Base-by-base conservation (phyloP, 2,113 vertebrate species). In the Planiliza haematocheilus region DNA sequence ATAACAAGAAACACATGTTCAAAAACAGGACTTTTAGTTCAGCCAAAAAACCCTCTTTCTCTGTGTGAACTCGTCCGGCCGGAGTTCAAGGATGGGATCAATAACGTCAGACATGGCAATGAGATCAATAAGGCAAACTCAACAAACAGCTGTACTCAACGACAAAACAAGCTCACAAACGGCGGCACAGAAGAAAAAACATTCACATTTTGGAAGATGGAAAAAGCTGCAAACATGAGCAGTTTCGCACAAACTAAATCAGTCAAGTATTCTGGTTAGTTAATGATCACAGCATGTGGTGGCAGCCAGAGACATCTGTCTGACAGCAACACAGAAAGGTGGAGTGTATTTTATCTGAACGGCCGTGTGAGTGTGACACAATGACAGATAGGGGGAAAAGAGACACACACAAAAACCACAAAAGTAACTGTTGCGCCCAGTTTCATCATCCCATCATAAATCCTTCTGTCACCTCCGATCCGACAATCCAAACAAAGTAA, bases 361-460 rank as follows among this genome's bases (percentile, higher is more conserved):
- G 1, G n/a, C 58, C 49, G 30, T 24, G 21, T 5, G 10, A 61
- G 8, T 60, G 8, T 70, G 71, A 79, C 77, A 77, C 56, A 60
- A 39, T 42, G 67, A 82, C 36, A 52, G 58, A 64, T 12, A 41
- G 37, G 12, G 7, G 7, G 14, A 16, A 7, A 14, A 49, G 41
- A 59, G 41, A 20, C 2, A 17, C 13, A 34, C 6, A 20, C 30
- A 52, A 46, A 68, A 57, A 56, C 21, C 60, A 51, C 60, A 79
- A 37, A 42, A 70, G 66, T 12, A 78, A 59, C 36, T 70, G 63
- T 69, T 65, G 45, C 70, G 8, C 10, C 16, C 16, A 1, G 30
- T 77, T 86, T 84, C 78, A 82, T 74, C 72, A 81, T 21, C 12
- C 56, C 34, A 13, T 71, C 41, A 21, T 69, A 71, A 85, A 80